A percentile compares a stretch with the other conserved stretches of the same genome.
Conservation (phyloP, 2,888 invertebrate species). For the Ochropleura plecta region DNA sequence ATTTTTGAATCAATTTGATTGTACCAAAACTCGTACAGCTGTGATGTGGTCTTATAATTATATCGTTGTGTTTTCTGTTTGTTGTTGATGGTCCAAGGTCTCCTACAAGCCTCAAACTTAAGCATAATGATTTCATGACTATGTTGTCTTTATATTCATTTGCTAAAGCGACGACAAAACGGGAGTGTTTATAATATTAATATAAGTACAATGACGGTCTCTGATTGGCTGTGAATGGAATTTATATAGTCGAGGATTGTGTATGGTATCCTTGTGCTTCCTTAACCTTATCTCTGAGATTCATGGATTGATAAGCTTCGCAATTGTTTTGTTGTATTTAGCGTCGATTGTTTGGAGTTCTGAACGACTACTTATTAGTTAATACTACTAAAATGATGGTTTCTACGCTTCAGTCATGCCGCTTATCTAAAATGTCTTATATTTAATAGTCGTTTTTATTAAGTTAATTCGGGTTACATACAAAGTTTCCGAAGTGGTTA, state of each 20-base stretch:
- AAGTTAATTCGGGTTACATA: neutral
- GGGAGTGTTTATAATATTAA: neutral
- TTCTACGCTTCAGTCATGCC: neutral
- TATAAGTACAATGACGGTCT: conserved; percentile 18
- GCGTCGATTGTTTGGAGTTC: neutral
- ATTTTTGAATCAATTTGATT: neutral
- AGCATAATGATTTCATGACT: neutral
- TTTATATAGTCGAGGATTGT: conserved; percentile 6
- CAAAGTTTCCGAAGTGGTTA: neutral
- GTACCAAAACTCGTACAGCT: conserved; percentile 11
- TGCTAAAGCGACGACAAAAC: conserved; percentile 28
- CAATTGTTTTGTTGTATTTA: conserved; percentile 11
- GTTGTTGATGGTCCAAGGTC: neutral
- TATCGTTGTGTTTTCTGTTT: conserved; percentile 13
- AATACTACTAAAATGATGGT: neutral
- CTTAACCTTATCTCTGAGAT: conserved; percentile 19
- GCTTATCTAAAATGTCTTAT: conserved; percentile 16
- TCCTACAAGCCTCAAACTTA: neutral
- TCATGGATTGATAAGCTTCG: conserved; percentile 15
- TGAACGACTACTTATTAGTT: conserved; percentile 10
- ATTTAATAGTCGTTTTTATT: conserved; percentile 8
- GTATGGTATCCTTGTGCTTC: conserved; percentile 22
- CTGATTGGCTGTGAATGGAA: conserved; percentile 10
- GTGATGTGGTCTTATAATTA: conserved; percentile 20
- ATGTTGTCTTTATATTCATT: neutral